Percentiles rank a stretch among this genome's conserved stretches.
Evolutionary conservation across 2,888 invertebrate genomes (phyloP).

Genomic region (Thysanoteuthis rhombus): DNA sequence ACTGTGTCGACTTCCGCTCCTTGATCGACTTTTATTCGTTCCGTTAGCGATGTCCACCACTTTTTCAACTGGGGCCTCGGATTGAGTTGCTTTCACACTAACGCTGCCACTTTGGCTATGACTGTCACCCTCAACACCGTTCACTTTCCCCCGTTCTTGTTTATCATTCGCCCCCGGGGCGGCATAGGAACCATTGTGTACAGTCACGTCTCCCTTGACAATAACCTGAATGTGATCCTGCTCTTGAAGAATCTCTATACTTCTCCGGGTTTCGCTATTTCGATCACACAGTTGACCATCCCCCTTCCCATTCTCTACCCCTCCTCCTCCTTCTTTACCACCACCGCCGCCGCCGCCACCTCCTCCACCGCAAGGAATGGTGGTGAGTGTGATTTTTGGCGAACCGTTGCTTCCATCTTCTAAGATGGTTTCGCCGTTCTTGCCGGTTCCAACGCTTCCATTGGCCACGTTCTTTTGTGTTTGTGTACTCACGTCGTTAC

Average conservation of each 20-base stretch:
- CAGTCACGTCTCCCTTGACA: constrained; percentile 43
- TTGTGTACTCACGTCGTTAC: constrained; percentile 18
- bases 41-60: constrained; percentile 31
- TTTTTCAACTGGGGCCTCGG: not conserved
- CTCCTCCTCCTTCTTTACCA: not conserved
- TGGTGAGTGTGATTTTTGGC: constrained; percentile 45
- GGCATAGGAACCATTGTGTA: constrained; percentile 33
- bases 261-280: constrained; percentile 33
- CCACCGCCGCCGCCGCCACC: not conserved
- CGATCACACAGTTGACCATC: not conserved
- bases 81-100: not conserved
- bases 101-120: constrained; percentile 29
- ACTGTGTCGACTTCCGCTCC: constrained; percentile 33
- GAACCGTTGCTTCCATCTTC: constrained; percentile 42
- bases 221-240: constrained; percentile 47
- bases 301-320: not conserved
- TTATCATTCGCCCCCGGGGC: constrained; percentile 26
- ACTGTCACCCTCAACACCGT: constrained; percentile 31
- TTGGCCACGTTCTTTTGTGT: constrained; percentile 18
- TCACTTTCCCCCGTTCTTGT: not conserved
- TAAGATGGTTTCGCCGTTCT: constrained; percentile 39
- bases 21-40: constrained; percentile 32
- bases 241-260: constrained; percentile 48
- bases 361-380: not conserved
- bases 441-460: constrained; percentile 17